A percentile compares a stretch with the other conserved stretches of the same genome.
Conservation (phyloP, 2,888 invertebrate genomes). For the Lysandra bellargus region DNA sequence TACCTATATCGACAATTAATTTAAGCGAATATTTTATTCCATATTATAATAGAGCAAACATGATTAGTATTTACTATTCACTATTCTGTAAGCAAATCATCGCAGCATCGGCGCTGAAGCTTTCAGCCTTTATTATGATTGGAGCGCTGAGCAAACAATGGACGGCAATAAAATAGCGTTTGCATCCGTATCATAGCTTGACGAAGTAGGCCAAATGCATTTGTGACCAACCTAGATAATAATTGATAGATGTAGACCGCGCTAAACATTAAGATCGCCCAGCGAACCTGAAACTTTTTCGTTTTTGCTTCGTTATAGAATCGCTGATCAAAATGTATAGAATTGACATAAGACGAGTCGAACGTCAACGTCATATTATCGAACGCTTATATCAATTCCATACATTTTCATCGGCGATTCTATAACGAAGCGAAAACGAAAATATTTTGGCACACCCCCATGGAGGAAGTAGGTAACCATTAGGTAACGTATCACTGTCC, state of each 20-base stretch:
- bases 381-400: too few relatives aligned
- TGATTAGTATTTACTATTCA: background rate
- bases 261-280: background rate
- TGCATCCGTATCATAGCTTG: constrained; percentile 36
- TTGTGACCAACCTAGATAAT: background rate
- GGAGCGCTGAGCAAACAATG: constrained; percentile 37
- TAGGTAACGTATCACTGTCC: too few relatives aligned
- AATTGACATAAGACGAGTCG: too few relatives aligned
- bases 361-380: too few relatives aligned
- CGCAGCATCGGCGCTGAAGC: constrained; percentile 31
- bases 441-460: too few relatives aligned
- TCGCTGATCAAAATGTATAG: too few relatives aligned
- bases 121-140: constrained; percentile 39
- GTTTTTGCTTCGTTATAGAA: too few relatives aligned
- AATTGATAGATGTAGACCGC: background rate
- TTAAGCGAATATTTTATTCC: too few relatives aligned
- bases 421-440: too few relatives aligned
- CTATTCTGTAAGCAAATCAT: constrained; percentile 32
- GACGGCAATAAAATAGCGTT: constrained; percentile 40
- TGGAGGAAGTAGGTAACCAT: too few relatives aligned
- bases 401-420: too few relatives aligned
- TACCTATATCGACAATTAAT: too few relatives aligned
- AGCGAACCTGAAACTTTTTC: background rate
- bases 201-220: constrained; percentile 35
- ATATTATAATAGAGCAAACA: background rate